These are phyloP conservation scores for Drosophila eohydei DNA, from an alignment of 2,888 invertebrate species.

Conservation along the genomic window DNA sequence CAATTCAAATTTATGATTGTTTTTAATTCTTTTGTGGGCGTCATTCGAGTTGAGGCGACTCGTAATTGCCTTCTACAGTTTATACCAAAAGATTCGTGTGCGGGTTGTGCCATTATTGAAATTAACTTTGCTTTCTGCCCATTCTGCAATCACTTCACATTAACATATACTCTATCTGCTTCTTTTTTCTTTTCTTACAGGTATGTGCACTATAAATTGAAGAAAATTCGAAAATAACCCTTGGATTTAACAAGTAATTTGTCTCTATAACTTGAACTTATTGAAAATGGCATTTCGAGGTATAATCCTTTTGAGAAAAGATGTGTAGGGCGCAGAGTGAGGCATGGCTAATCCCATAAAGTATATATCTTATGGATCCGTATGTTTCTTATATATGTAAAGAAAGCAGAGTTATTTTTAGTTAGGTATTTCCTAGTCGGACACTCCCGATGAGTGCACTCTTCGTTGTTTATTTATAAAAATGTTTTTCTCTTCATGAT, in stretches of 20 bases:
- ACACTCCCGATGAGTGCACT: neutral
- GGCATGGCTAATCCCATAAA: too few species aligned
- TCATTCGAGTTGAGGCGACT: constrained; percentile 34
- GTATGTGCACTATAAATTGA: constrained; percentile 26
- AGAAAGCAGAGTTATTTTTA: too few species aligned
- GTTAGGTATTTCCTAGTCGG: neutral
- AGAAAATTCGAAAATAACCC: too few species aligned
- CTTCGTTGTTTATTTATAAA: neutral
- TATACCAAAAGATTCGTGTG: constrained; percentile 5
- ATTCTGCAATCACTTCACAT: constrained; percentile 1
- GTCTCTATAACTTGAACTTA: neutral
- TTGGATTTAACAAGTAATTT: neutral
- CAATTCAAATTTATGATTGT: constrained; percentile 67
- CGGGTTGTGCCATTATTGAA: constrained; percentile 9
- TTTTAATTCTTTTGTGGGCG: constrained; percentile 71
- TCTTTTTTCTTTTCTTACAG: constrained; percentile 38
- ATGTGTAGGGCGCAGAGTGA: too few species aligned
- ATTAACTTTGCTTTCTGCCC: neutral
- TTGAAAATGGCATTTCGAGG: neutral
- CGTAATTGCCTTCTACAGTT: constrained; percentile 46
- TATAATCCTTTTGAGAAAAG: too few species aligned
- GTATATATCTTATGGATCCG: too few species aligned
- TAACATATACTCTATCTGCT: constrained; percentile 7
- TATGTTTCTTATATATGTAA: too few species aligned
- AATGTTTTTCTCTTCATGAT: neutral